Evolutionary conservation across 2,888 invertebrate genomes (phyloP), one percentile per base, ranked within the genome.

Genomic region (Helleia helle): DNA sequence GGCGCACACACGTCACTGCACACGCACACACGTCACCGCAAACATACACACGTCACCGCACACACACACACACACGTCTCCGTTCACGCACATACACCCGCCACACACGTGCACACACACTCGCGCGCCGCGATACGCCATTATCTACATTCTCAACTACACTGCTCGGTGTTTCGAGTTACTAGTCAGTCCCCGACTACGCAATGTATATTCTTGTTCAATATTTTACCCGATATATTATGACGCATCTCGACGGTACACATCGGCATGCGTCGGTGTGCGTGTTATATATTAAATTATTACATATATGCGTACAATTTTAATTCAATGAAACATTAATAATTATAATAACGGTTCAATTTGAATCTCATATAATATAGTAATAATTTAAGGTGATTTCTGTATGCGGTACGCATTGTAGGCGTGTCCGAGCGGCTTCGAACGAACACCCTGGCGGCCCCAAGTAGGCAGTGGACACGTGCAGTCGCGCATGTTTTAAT

Each of bases 381-480:
- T 38, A 22, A 38, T 26, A 40, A 38, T 38, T 17, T 36, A 44
- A 43, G 36, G 36, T 48, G 34, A 44, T 40, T 40, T 41, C 45
- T 46, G 46, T 43, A 47, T 39, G 29, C 36, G 42, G 41, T 36
- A 41, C 50, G 47, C 48, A 56, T 55, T 52, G 69, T 65, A 72
- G 74, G 77, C 79, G 77, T 74, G 79, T 65, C 70, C 52, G 56
- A n/a, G 49, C 42, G 44, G 42, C n/a, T n/a, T n/a, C n/a, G n/a
- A n/a, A n/a, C 51, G 50, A 55, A 68, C 75, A 73, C 79, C 81
- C 79, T 65, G 47, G 71, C 66, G 80, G 80, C 81, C 80, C 69
- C 77, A 58, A 62, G 66, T 65, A 65, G 65, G 64, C 64, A 62
- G 61, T 55, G 61, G 56, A 56, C 66, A 62, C 62, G 40, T 30